Conservation (phyloP, 2,888 invertebrate genomes). For the Pherbina coryleti region DNA sequence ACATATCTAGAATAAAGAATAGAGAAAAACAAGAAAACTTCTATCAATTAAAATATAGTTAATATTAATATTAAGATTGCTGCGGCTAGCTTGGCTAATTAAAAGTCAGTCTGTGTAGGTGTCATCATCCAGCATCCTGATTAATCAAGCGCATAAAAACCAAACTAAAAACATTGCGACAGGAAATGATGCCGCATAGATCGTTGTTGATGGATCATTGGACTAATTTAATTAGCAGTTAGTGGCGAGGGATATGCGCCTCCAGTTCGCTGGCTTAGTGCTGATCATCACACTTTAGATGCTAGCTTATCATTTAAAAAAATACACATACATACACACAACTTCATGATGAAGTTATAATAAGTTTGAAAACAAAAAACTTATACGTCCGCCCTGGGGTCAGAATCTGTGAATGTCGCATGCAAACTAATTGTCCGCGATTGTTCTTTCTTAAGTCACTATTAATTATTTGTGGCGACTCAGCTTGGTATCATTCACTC, state of each 20-base stretch:
- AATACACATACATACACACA: background rate
- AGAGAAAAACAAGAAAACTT: background rate
- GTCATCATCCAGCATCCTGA: conserved; percentile 42
- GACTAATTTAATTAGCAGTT: conserved; percentile 37
- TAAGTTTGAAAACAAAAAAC: background rate
- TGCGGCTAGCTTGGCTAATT: conserved; percentile 5
- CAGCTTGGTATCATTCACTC: conserved; percentile 14
- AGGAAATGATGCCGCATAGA: conserved; percentile 35
- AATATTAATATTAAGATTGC: conserved; percentile 16
- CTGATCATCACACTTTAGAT: background rate
- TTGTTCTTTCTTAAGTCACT: conserved; percentile 9
- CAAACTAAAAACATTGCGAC: conserved; percentile 22
- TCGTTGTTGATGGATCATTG: background rate
- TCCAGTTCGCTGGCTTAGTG: background rate
- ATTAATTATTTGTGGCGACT: conserved; percentile 43
- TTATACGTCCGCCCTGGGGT: conserved; percentile 27
- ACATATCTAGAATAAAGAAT: conserved; percentile 64
- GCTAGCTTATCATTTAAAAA: conserved; percentile 8
- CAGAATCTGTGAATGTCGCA: conserved; percentile 44
- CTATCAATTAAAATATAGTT: conserved; percentile 15
- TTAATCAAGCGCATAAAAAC: conserved; percentile 39
- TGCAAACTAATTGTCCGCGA: conserved; percentile 56
- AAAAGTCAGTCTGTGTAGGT: conserved; percentile 40
- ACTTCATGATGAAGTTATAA: background rate
- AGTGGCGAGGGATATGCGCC: conserved; percentile 6